Evolutionary conservation across 2,888 invertebrate genomes (phyloP), one percentile per base, ranked within the genome.

Genomic region (Caenorhabditis auriculariae): DNA sequence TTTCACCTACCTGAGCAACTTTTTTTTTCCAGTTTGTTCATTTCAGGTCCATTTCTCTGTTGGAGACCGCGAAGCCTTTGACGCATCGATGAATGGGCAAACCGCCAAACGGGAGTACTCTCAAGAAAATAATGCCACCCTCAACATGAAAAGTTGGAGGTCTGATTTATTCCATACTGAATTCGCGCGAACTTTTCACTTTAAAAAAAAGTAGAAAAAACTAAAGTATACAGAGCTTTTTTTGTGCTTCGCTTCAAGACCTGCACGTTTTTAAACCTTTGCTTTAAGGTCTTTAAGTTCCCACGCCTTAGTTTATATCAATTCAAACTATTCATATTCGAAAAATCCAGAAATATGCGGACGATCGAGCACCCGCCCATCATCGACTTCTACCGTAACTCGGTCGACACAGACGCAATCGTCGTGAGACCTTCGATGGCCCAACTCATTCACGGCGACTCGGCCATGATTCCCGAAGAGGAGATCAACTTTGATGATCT

Each of bases 321-420:
- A n/a, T n/a, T n/a, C n/a, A n/a, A n/a, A n/a, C n/a, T n/a, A n/a
- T n/a, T n/a, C n/a, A n/a, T n/a, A n/a, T n/a, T n/a, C n/a, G n/a
- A n/a, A n/a, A n/a, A n/a, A n/a, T 53, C 28, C 42, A 64, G 74
- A 56, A 71, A 75, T 51, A 72, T 74, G 70, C 63, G 74, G 52
- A 76, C 80, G 7, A 62, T 81, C 21, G 81, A 81, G 24, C 75
- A 75, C 48, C 80, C 86, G 4, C 86, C 86, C 2, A 79, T 84
- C 39, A 82, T 83, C 29, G 85, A 86, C 60, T 84, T 85, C 73
- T 86, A 86, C 66, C 78, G 84, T 9, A 84, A 84, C 69, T 76
- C 79, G 0, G 68, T 69, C 2, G 74, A 73, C 27, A 66, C 61
- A 12, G 65, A 64, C 15, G 58, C 52, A 3, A 50, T 61, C 17